phyloP scores from a whole-genome alignment of 2,113 vertebrate genomes.

The Misgurnus mizolepis region DNA sequence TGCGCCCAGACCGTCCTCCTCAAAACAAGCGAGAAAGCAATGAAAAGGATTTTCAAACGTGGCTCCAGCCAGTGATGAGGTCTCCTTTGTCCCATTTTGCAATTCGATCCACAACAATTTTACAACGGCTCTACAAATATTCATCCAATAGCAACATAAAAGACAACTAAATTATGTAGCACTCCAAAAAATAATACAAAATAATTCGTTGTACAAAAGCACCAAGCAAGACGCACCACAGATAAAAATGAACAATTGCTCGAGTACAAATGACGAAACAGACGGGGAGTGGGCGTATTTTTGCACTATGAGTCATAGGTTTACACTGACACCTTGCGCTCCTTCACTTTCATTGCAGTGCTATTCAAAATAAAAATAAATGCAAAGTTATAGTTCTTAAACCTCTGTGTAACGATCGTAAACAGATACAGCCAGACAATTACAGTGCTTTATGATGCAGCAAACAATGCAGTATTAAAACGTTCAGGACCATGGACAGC shows the following conservation, averaged over 20 bases:
- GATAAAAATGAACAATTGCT: background rate
- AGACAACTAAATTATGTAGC: background rate
- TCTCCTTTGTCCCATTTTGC: constrained; percentile 60
- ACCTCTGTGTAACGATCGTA: background rate
- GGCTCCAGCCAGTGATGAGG: background rate
- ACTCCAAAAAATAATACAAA: background rate
- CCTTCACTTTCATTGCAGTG: no score
- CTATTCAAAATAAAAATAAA: background rate
- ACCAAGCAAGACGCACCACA: background rate
- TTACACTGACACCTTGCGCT: constrained; percentile 53
- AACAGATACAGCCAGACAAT: background rate
- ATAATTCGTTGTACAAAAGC: no score
- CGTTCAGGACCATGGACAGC: constrained; percentile 22
- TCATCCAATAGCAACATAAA: background rate
- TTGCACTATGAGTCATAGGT: background rate
- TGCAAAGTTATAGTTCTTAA: background rate
- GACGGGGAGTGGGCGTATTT: no score
- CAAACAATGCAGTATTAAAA: background rate
- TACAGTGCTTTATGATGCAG: background rate
- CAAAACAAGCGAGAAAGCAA: constrained; percentile 40
- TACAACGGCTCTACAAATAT: background rate
- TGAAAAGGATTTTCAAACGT: constrained; percentile 11
- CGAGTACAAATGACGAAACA: background rate
- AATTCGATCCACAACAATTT: background rate
- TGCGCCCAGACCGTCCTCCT: constrained; percentile 55